Conservation (phyloP, 1,140 invertebrate genomes). For the Piezodorus guildinii region DNA sequence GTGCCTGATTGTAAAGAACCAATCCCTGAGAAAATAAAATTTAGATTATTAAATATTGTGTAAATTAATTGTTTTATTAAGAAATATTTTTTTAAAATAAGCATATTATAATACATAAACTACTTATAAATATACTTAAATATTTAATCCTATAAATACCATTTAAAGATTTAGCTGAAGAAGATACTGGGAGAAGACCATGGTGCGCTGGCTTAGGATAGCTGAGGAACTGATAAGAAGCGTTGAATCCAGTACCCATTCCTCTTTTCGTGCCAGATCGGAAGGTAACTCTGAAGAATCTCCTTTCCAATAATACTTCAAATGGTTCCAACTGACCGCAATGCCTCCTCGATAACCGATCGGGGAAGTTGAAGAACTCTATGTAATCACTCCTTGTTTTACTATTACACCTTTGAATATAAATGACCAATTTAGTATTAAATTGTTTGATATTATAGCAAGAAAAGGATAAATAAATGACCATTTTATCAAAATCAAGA, state of each 20-base stretch:
- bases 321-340: slow-evolving; percentile 57
- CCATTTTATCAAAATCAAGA: no score
- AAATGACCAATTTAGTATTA: not conserved
- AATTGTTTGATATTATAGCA: no score
- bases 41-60: no score
- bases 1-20: no score
- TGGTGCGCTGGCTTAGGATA: slow-evolving; percentile 2
- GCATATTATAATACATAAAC: no score
- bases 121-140: no score
- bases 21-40: no score
- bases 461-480: no score
- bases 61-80: no score
- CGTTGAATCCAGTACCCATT: slow-evolving; percentile 85
- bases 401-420: slow-evolving; percentile 60
- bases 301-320: slow-evolving; percentile 60
- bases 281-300: slow-evolving; percentile 89
- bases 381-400: slow-evolving; percentile 82
- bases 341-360: slow-evolving; percentile 59
- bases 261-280: slow-evolving; percentile 74
- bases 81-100: no score
- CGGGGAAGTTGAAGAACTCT: slow-evolving; percentile 88
- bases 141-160: no score
- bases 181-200: not conserved
- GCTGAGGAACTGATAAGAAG: slow-evolving; percentile 65
- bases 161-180: no score